Conservation (phyloP, 2,797 vertebrate species). For the Labeo calbasu region DNA sequence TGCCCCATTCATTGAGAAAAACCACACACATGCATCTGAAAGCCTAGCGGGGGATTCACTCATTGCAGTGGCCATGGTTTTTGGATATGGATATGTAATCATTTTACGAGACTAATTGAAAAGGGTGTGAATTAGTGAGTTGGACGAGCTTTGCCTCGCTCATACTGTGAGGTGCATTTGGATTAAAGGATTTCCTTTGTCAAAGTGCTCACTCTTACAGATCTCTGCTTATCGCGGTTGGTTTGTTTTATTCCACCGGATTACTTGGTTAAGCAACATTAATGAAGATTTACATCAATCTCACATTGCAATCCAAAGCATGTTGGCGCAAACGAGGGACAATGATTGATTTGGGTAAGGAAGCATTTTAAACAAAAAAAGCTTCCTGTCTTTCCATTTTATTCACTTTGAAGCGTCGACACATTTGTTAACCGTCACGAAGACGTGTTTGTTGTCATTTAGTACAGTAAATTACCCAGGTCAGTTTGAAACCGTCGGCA, state of each 20-base stretch:
- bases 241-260: background rate
- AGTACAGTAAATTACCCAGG: constrained; percentile 61
- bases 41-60: constrained; percentile 25
- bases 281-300: background rate
- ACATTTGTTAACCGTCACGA: background rate
- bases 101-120: constrained; percentile 74
- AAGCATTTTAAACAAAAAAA: background rate
- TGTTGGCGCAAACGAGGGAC: background rate
- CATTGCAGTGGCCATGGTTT: constrained; percentile 58
- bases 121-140: constrained; percentile 58
- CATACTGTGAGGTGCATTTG: constrained; percentile 54
- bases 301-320: background rate
- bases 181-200: constrained; percentile 60
- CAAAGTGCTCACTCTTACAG: constrained; percentile 13
- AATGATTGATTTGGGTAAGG: background rate
- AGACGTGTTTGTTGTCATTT: constrained; percentile 54
- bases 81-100: constrained; percentile 67
- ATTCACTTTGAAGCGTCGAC: background rate
- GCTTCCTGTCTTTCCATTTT: background rate
- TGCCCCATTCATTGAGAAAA: constrained; percentile 47
- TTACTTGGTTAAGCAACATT: constrained; percentile 2
- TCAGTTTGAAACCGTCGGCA: constrained; percentile 45
- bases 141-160: constrained; percentile 65
- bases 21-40: constrained; percentile 38
- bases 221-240: background rate